Base-by-base conservation (phyloP, 2,888 invertebrate species). In the Orthonevra nobilis region DNA sequence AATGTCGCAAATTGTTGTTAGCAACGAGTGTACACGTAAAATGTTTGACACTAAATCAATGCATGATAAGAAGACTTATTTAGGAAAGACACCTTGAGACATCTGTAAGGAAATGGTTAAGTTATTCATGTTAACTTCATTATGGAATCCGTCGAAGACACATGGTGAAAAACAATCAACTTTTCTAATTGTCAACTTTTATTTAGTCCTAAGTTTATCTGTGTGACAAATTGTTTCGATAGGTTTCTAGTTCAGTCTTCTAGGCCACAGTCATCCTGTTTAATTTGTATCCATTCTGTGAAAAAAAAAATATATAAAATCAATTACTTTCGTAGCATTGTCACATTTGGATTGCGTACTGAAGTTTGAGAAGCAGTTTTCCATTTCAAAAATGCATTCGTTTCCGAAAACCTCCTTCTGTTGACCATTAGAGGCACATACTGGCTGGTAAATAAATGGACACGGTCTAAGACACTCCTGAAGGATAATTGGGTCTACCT, bases 371-470 rank as follows among this genome's bases (percentile, higher is more conserved):
- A 84, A 82, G 48, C 84, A 84, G 30, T 84, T 84, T 81, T 84
- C 84, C 64, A 84, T 82, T 17, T 81, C 82, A 75, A 82, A 83
- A 74, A 82, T 81, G 68, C 84, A 84, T 23, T 73, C 72, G 54
- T 84, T 84, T 56, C 83, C 84, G 66, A 84, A 84, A 48, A 83
- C 74, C 36, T 83, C 81, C 4, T 32, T 79, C n/a, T 38, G 30
- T 15, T 79, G 40, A 0, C 83, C 83, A 77, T 83, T 81, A 2
- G 81, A 73, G 20, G 84, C 84, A 68, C 84, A 84, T 26, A 84
- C 68, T 9, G 84, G 84, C 48, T 83, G 81, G 72, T 84, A 84
- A 73, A 83, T 83, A 66, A 83, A 83, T 19, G 82, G 84, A 42
- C 84, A 84, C 5, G 81, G 77, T 61, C 81, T 77, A 30, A 82